Base-by-base conservation (phyloP, 2,113 vertebrate species). In the Casuarius casuarius region DNA sequence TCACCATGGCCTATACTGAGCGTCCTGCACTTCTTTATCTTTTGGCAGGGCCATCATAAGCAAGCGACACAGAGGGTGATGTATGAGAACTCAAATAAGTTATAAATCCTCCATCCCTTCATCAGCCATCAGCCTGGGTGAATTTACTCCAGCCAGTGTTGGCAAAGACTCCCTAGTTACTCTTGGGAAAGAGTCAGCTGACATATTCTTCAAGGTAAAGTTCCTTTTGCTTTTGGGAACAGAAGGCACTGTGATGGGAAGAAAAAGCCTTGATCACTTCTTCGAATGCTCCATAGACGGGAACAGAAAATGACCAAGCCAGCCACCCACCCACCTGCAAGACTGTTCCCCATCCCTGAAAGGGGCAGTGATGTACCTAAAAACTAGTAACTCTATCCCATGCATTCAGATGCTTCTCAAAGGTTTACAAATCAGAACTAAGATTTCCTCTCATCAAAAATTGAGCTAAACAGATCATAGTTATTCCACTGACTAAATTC, bases 21-120 rank as follows among this genome's bases (percentile, higher is more conserved):
- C 75, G 84, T 98, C 97, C 97, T 97, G 94, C 96, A 96, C 96
- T 98, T 98, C 98, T 99, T 99, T 98, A 98, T 98, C 98, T 98
- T 98, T 98, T 98, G 98, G 97, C 98, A 97, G 98, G 95, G 96
- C 97, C 98, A 98, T 98, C 98, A 98, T 98, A 98, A 98, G 98
- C 96, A 94, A 97, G 92, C 17, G 87, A 98, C 98, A 98, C 75
- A 59, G 85, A 97, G 72, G 87, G 91, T 98, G 98, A 99, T 98
- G 71, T 98, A 98, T 98, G 97, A 96, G 95, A 97, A 97, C 97
- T 98, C 98, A 97, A 97, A 92, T 97, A 97, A 98, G 96, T 94
- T 89, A 98, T 98, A 98, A 98, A 98, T 98, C 92, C 97, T 93
- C 18, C 91, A 96, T 86, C 95, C 97, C 93, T 96, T 98, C 98